A percentile compares a stretch with the other conserved stretches of the same genome.
Evolutionary conservation across 2,113 vertebrate genomes (phyloP).

Genomic region (Eurystomus gularis): DNA sequence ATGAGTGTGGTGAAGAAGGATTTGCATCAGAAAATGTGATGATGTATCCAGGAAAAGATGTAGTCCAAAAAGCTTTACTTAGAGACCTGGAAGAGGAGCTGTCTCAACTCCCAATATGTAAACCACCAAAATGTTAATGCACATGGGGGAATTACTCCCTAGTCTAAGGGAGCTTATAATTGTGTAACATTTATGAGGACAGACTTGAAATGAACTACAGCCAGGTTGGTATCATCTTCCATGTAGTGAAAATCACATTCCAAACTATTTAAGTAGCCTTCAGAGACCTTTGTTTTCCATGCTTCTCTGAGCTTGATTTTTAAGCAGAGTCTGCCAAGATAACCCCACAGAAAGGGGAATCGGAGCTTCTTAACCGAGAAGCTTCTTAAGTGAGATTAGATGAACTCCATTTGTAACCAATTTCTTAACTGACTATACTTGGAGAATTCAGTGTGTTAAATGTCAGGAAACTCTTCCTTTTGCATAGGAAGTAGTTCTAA

Average conservation of each 20-base stretch:
- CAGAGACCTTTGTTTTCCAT: background rate
- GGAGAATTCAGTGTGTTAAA: background rate
- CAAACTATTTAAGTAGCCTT: background rate
- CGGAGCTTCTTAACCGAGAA: constrained; percentile 39
- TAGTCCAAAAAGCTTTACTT: background rate
- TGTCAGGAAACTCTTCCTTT: background rate
- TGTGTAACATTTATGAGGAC: background rate
- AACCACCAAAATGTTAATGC: background rate
- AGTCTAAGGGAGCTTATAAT: background rate
- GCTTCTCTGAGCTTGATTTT: background rate
- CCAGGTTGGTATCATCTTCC: background rate
- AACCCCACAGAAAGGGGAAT: background rate
- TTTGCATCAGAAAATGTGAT: background rate
- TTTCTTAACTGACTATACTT: background rate
- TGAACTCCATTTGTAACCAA: constrained; percentile 25
- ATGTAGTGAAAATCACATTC: background rate
- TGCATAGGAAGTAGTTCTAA: background rate
- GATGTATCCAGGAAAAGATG: background rate
- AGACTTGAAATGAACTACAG: background rate
- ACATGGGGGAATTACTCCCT: background rate
- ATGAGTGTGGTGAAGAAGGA: background rate
- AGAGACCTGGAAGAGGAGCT: background rate
- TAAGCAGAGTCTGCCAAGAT: background rate
- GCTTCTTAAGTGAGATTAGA: constrained; percentile 21
- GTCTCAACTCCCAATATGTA: background rate